Evolutionary conservation across 2,113 vertebrate genomes (phyloP).

Genomic region (Mustela lutreola): DNA sequence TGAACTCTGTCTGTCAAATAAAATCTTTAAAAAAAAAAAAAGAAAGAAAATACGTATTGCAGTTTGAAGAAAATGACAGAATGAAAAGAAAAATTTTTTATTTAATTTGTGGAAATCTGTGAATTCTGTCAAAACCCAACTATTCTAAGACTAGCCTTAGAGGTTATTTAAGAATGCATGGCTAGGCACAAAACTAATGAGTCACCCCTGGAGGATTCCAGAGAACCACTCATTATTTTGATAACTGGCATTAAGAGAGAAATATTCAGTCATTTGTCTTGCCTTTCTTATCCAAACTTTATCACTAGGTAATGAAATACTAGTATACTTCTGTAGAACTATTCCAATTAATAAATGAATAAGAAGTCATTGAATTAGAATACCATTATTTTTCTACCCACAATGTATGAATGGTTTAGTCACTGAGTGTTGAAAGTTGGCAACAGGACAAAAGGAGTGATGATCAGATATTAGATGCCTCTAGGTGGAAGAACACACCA

Average conservation of each 20-base stretch:
- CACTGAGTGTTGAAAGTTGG: background rate
- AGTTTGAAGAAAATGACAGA: background rate
- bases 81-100: background rate
- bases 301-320: background rate
- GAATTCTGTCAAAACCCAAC: background rate
- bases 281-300: background rate
- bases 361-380: background rate
- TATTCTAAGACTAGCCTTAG: background rate
- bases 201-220: background rate
- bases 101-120: conserved; percentile 27
- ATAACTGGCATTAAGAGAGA: conserved; percentile 21
- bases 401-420: background rate
- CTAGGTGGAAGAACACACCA: background rate
- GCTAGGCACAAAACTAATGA: background rate
- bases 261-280: conserved; percentile 19
- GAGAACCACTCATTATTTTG: background rate
- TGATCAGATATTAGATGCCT: background rate
- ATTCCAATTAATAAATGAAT: background rate
- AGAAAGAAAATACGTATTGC: background rate
- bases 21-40: no score
- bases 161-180: background rate
- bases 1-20: no score
- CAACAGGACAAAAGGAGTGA: background rate
- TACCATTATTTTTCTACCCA: background rate
- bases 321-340: background rate